Conservation (phyloP, 1,140 invertebrate species). For the Drosophila sp. region DNA sequence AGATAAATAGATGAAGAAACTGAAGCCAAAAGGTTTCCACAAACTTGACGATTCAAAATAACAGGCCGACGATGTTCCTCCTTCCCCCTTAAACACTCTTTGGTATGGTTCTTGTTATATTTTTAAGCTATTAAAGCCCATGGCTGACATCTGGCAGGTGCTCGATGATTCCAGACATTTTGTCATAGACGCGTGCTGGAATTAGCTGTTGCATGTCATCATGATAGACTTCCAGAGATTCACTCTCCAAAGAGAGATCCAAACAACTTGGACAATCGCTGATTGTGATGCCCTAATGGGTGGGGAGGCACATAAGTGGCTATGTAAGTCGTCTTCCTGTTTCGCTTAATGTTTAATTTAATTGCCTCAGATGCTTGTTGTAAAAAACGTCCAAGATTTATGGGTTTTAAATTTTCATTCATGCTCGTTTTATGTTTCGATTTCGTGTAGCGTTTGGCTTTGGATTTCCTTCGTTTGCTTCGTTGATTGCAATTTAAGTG, state of each 20-base stretch:
- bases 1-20: background rate
- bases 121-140: conserved; percentile 16
- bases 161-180: conserved; percentile 13
- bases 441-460: background rate
- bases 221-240: background rate
- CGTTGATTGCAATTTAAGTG: conserved; percentile 17
- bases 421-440: background rate
- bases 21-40: conserved; percentile 1
- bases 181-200: conserved; percentile 19
- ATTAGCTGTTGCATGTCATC: conserved; percentile 1
- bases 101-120: background rate
- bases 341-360: conserved; percentile 11
- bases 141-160: conserved; percentile 15
- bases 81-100: background rate
- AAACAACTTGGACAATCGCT: background rate
- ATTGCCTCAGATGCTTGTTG: conserved; percentile 12
- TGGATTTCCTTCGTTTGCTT: conserved; percentile 7
- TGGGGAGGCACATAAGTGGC: background rate
- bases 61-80: background rate
- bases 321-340: conserved; percentile 10
- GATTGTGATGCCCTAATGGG: background rate
- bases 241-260: background rate
- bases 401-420: conserved; percentile 23
- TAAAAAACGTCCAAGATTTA: conserved; percentile 16
- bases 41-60: background rate